phyloP scores from a whole-genome alignment of 2,113 vertebrate species.

The Mastomys coucha region DNA sequence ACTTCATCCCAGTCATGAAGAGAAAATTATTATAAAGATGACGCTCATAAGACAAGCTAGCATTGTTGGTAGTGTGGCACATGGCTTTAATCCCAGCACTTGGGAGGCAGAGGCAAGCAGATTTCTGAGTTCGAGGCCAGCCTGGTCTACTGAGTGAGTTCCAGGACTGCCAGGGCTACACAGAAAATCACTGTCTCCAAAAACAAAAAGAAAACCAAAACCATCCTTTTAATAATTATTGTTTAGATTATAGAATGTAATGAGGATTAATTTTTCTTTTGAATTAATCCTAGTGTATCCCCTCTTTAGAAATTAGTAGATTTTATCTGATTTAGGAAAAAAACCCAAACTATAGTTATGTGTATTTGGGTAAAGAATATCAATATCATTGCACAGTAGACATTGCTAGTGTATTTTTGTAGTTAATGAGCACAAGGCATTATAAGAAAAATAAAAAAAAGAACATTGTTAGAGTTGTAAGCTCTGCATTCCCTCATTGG shows the following conservation, averaged over 20 bases:
- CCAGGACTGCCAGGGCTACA: too few relatives aligned
- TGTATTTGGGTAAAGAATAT: conserved; percentile 41
- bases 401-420: not conserved
- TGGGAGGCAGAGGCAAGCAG: too few relatives aligned
- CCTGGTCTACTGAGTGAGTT: too few relatives aligned
- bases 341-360: not conserved
- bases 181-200: too few relatives aligned
- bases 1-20: not conserved
- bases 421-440: conserved; percentile 33
- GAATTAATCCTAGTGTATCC: not conserved
- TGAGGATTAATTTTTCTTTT: not conserved
- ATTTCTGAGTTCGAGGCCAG: too few relatives aligned
- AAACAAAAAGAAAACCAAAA: too few relatives aligned
- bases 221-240: not conserved
- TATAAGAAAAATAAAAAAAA: conserved; percentile 58
- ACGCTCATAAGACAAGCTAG: not conserved
- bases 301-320: not conserved
- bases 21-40: not conserved
- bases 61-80: too few relatives aligned
- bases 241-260: not conserved
- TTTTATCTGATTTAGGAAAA: not conserved
- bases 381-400: not conserved
- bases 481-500: conserved; percentile 58
- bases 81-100: too few relatives aligned
- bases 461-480: conserved; percentile 69